These are phyloP conservation scores for Cardinalis cardinalis DNA, from an alignment of 2,113 vertebrate species.

Conservation along the genomic window DNA sequence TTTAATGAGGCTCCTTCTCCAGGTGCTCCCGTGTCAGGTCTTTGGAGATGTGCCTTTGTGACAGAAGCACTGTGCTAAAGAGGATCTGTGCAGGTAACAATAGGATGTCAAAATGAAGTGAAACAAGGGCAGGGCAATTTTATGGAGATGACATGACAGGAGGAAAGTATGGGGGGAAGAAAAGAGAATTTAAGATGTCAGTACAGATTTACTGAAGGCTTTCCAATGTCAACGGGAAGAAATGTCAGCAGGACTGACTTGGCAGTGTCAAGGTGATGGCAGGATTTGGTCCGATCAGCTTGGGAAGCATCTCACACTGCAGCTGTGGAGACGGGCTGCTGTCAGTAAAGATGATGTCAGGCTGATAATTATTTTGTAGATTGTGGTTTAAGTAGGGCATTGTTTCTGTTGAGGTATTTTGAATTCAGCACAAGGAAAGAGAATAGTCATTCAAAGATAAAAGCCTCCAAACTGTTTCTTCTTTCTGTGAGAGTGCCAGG, in stretches of 20 bases:
- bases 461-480: background rate
- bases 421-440: conserved; percentile 14
- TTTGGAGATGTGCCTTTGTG: conserved; percentile 45
- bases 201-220: conserved; percentile 57
- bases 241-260: conserved; percentile 22
- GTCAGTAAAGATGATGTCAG: conserved; percentile 43
- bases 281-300: conserved; percentile 18
- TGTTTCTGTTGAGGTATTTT: conserved; percentile 31
- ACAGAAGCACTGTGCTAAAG: background rate
- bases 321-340: background rate
- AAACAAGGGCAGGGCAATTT: conserved; percentile 64
- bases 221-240: conserved; percentile 29
- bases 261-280: conserved; percentile 49
- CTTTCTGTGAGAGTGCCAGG: background rate
- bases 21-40: background rate
- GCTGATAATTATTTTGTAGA: conserved; percentile 31
- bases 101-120: conserved; percentile 53
- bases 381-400: conserved; percentile 34
- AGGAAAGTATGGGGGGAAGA: background rate
- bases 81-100: conserved; percentile 8
- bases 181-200: conserved; percentile 54
- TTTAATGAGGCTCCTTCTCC: conserved; percentile 38
- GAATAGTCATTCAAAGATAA: background rate
- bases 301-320: background rate
- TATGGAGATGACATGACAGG: conserved; percentile 56